phyloP scores from a whole-genome alignment of 1,140 invertebrate genomes.

The Diorhabda sublineata region DNA sequence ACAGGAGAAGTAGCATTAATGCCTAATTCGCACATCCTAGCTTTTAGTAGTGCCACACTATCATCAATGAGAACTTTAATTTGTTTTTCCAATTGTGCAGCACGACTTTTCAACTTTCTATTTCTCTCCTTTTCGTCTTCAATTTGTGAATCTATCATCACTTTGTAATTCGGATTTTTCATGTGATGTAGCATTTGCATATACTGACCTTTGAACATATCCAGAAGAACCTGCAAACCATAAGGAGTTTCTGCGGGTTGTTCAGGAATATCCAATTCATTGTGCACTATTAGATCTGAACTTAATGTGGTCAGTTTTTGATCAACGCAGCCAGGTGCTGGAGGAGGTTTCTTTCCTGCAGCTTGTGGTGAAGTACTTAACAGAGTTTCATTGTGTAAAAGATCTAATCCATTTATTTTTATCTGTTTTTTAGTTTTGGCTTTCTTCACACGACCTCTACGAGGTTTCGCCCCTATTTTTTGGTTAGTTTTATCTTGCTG shows the following conservation, averaged over 20 bases:
- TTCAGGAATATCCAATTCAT: slow-evolving; percentile 74
- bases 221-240: slow-evolving; percentile 78
- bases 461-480: slow-evolving; percentile 44
- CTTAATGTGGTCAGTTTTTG: slow-evolving; percentile 78
- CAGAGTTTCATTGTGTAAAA: slow-evolving; percentile 85
- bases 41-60: slow-evolving; percentile 83
- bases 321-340: slow-evolving; percentile 84
- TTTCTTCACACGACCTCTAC: slow-evolving; percentile 52
- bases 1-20: slow-evolving; percentile 77
- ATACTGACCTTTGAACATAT: slow-evolving; percentile 79
- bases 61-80: slow-evolving; percentile 87
- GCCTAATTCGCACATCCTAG: slow-evolving; percentile 85
- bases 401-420: slow-evolving; percentile 79
- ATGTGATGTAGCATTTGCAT: slow-evolving; percentile 76
- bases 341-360: slow-evolving; percentile 65
- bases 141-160: slow-evolving; percentile 71
- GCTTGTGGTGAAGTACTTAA: slow-evolving; percentile 73
- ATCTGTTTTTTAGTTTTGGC: slow-evolving; percentile 60
- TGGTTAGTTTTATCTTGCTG: slow-evolving; percentile 30
- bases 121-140: slow-evolving; percentile 80
- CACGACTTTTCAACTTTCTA: slow-evolving; percentile 70
- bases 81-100: slow-evolving; percentile 84
- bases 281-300: slow-evolving; percentile 60
- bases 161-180: slow-evolving; percentile 70
- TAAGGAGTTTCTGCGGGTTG: slow-evolving; percentile 77